Evolutionary conservation across 2,888 invertebrate species (phyloP), one percentile per base, ranked within the genome.

Genomic region (Luperina nickerlii): DNA sequence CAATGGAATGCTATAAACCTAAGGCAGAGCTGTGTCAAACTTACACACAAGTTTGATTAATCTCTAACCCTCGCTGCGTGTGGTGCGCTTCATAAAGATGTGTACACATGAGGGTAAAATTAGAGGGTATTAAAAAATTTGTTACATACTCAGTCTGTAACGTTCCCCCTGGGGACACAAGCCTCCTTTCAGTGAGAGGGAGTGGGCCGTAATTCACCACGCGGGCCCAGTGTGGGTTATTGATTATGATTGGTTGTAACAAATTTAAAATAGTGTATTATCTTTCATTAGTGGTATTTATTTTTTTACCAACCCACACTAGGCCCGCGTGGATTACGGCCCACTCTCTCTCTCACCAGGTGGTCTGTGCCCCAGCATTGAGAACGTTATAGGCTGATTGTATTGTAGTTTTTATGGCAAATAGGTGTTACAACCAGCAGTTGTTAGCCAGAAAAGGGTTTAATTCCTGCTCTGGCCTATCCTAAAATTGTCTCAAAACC

Each of bases 1-100:
- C 90, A 89, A 90, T 77, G 82, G 82, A 79, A 78, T 84, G 79
- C 72, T 74, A 88, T 90, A 90, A 87, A 90, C 88, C 84, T 85
- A 54, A 77, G n/a, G 72, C 80, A 84, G 77, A 65, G 85, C 74
- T 69, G 74, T 69, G 84, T 82, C 80, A 84, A 90, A 90, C 84
- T 89, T 86, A 81, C 76, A 84, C 78, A 82, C 77, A 86, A 89
- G 82, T 90, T 90, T 88, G 87, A 90, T 90, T 90, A 90, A 90
- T 90, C 83, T 88, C 75, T 75, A 78, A 85, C 85, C 81, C 84
- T 84, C 65, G 62, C 82, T 57, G 79, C 67, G 82, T 82, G 77
- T 77, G 76, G 77, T 77, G 65, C 45, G 63, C 67, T 85, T 78
- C 60, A 27, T 83, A 80, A 84, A 69, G 83, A n/a, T 42, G 18